Evolutionary conservation across 2,113 vertebrate species (phyloP).

Genomic region (Podarcis muralis): DNA sequence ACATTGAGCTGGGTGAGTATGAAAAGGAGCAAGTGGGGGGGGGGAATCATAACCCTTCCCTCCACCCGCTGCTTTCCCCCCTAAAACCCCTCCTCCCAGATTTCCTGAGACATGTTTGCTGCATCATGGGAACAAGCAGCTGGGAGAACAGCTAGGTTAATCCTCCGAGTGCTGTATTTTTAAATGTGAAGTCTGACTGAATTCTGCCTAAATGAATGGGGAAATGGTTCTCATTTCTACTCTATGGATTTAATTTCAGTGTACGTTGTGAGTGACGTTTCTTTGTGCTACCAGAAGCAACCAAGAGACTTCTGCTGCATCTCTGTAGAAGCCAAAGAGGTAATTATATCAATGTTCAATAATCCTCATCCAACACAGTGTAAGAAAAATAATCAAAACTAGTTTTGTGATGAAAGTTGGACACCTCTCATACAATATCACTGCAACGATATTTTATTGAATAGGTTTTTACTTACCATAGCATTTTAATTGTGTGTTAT

Average conservation of each 20-base stretch:
- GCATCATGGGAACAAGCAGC: not conserved
- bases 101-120: not conserved
- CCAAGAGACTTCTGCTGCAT: constrained; percentile 97
- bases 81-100: not conserved
- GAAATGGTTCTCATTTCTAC: not conserved
- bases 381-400: not conserved
- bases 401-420: not conserved
- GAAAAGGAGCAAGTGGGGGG: not conserved
- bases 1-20: constrained; percentile 88
- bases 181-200: not conserved
- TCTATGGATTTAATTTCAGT: constrained; percentile 73
- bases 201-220: not conserved
- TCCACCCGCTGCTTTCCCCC: not conserved
- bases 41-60: not conserved
- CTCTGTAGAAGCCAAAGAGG: constrained; percentile 89
- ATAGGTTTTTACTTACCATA: not conserved
- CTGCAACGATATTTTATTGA: not conserved
- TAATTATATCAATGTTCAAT: constrained; percentile 57
- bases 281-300: constrained; percentile 88
- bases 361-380: too few species aligned
- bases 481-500: not conserved
- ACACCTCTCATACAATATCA: not conserved
- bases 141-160: not conserved
- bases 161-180: not conserved
- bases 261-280: constrained; percentile 86